Conservation (phyloP, 1,140 invertebrate genomes). For the Anoplophora glabripennis region DNA sequence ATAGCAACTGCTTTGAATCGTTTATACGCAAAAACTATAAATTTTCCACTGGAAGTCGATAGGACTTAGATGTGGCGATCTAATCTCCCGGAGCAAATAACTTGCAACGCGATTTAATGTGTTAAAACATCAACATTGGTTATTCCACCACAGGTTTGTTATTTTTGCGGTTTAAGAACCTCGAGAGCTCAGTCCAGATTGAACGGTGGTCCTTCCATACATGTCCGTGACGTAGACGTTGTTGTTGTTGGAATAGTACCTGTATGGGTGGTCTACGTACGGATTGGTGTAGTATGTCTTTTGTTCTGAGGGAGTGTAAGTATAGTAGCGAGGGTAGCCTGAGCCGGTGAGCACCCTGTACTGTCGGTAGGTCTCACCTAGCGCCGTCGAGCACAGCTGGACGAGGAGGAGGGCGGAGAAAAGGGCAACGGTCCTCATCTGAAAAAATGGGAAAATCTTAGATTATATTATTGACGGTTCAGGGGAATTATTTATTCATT, state of each 20-base stretch:
- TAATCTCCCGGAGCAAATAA: too few relatives aligned
- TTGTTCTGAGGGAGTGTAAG: conserved; percentile 3
- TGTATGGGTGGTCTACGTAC: conserved; percentile 23
- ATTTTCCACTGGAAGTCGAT: too few relatives aligned
- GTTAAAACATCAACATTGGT: too few relatives aligned
- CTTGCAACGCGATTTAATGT: too few relatives aligned
- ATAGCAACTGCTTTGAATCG: too few relatives aligned
- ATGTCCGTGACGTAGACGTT: conserved; percentile 37
- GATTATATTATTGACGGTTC: too few relatives aligned
- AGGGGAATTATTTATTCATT: too few relatives aligned
- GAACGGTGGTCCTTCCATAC: conserved; percentile 35
- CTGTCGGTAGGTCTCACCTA: conserved; percentile 38
- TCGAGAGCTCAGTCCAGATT: conserved; percentile 17
- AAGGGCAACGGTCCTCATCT: neutral
- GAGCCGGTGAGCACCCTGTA: conserved; percentile 22
- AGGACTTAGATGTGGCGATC: too few relatives aligned
- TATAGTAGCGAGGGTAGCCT: conserved; percentile 22
- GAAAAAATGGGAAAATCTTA: too few relatives aligned
- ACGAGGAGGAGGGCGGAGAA: conserved; percentile 11
- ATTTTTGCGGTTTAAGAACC: conserved; percentile 5
- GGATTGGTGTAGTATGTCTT: conserved; percentile 32
- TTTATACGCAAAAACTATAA: too few relatives aligned
- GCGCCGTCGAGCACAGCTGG: conserved; percentile 7
- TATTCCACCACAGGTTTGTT: too few relatives aligned
- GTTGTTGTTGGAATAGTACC: conserved; percentile 27